Evolutionary conservation across 2,797 vertebrate genomes (phyloP).

Genomic region (Poeciliopsis gracilis): DNA sequence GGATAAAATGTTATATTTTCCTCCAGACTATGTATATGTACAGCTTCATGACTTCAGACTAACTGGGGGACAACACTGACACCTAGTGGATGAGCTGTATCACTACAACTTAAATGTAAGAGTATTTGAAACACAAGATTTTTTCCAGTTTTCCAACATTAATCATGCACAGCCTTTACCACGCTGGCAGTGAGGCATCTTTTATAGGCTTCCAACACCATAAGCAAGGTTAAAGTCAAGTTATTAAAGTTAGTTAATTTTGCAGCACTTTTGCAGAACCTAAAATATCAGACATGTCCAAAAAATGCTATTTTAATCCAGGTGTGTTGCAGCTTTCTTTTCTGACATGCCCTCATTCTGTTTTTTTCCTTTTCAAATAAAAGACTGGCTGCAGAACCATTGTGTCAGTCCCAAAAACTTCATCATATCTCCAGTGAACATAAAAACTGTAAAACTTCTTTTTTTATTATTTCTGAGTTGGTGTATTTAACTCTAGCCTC

Average conservation of each 20-base stretch:
- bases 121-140: neutral
- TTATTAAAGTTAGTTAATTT: too few relatives aligned
- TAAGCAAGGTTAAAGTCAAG: neutral
- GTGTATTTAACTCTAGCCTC: neutral
- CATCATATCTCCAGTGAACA: neutral
- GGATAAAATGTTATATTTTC: neutral
- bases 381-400: neutral
- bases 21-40: too few relatives aligned
- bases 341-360: too few relatives aligned
- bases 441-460: neutral
- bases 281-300: too few relatives aligned
- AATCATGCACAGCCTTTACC: neutral
- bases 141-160: neutral
- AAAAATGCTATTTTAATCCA: too few relatives aligned
- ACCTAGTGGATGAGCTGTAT: slow-evolving; percentile 41
- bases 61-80: slow-evolving; percentile 35
- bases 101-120: neutral
- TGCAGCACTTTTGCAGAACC: too few relatives aligned
- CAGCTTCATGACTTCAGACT: too few relatives aligned
- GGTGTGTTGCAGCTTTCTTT: too few relatives aligned
- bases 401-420: neutral
- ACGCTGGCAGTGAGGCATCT: neutral
- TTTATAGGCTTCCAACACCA: neutral
- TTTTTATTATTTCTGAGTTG: neutral
- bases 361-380: too few relatives aligned